Evolutionary conservation across 2,113 vertebrate genomes (phyloP).

Genomic region (Ancistrus triradiatus): DNA sequence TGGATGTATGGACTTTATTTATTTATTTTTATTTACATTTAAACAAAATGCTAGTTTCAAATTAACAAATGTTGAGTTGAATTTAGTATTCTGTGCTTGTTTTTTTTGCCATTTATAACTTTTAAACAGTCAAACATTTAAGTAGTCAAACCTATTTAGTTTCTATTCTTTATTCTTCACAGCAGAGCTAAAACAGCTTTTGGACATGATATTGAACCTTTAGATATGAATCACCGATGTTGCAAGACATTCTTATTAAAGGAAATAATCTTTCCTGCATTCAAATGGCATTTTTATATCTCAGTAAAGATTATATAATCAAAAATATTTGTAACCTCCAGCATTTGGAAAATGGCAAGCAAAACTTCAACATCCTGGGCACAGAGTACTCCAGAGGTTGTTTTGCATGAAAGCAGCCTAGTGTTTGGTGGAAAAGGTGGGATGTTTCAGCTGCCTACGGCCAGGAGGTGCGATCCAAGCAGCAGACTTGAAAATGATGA

Average conservation of each 20-base stretch:
- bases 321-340: conserved; percentile 57
- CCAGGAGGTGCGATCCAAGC: conserved; percentile 70
- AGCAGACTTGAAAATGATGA: conserved; percentile 71
- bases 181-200: not conserved
- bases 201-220: conserved; percentile 40
- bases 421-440: conserved; percentile 59
- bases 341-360: conserved; percentile 13
- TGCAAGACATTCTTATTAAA: conserved; percentile 52
- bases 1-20: too few species aligned
- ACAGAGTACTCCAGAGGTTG: conserved; percentile 65
- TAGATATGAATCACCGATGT: conserved; percentile 45
- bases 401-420: conserved; percentile 63
- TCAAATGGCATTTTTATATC: not conserved
- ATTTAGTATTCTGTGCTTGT: too few species aligned
- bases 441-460: conserved; percentile 65
- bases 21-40: too few species aligned
- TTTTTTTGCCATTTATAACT: too few species aligned
- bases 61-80: too few species aligned
- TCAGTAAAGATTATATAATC: conserved; percentile 68
- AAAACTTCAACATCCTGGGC: conserved; percentile 53
- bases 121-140: too few species aligned
- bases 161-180: too few species aligned
- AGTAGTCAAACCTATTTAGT: too few species aligned
- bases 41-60: too few species aligned
- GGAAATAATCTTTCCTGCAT: conserved; percentile 55